These are phyloP conservation scores for Actenoides lindsayi DNA, from an alignment of 2,113 vertebrate genomes.

Conservation along the genomic window DNA sequence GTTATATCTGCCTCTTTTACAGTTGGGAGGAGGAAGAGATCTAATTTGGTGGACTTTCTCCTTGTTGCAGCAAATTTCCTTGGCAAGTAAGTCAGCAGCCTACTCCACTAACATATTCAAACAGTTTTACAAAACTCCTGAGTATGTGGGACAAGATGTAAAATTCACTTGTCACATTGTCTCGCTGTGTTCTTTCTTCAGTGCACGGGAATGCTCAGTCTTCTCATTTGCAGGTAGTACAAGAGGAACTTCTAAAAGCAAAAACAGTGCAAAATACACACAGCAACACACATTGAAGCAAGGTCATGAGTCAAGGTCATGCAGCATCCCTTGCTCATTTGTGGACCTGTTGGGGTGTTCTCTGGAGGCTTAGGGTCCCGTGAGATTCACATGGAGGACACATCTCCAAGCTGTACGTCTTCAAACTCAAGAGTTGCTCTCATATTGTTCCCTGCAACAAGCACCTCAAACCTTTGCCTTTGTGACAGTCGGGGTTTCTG, in stretches of 20 bases:
- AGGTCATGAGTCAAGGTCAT: not conserved
- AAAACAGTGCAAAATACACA: accelerated
- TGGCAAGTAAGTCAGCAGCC: not conserved
- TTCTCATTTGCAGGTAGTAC: not conserved
- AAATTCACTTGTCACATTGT: not conserved
- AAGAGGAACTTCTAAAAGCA: not conserved
- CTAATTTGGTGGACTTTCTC: not conserved
- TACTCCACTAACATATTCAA: not conserved
- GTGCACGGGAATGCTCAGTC: not conserved
- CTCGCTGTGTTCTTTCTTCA: not conserved
- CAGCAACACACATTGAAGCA: not conserved
- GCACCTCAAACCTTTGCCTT: not conserved
- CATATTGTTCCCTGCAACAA: not conserved
- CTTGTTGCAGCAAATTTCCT: not conserved
- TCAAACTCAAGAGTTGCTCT: not conserved
- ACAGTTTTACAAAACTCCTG: not conserved
- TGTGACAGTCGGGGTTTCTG: not conserved
- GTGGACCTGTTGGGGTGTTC: accelerated
- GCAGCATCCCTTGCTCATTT: not conserved
- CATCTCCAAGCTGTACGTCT: not conserved
- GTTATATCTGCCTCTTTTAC: not conserved
- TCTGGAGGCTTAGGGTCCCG: not conserved
- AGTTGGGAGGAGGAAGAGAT: not conserved
- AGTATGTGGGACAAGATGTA: not conserved
- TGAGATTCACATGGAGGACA: not conserved